Percentiles rank a stretch among this genome's conserved stretches.
phyloP scores from a whole-genome alignment of 2,888 invertebrate species.

The Anthophora plumipes region DNA sequence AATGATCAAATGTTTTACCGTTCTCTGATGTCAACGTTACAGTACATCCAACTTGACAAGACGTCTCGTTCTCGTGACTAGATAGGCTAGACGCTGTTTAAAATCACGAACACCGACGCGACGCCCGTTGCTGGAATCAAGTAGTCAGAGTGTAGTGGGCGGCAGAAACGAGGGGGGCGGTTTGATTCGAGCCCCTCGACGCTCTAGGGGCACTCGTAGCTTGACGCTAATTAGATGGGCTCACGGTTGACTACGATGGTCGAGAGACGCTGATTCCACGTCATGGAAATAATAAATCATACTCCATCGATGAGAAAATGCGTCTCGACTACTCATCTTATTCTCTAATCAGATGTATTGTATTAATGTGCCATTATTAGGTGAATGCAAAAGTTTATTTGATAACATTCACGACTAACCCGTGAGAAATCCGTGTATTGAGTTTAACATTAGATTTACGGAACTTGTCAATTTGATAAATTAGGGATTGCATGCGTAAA shows the following conservation, averaged over 20 bases:
- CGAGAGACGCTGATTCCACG: conserved; percentile 45
- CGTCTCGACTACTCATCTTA: background rate
- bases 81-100: conserved; percentile 40
- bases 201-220: conserved; percentile 55
- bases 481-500: too few species aligned
- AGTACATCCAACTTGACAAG: conserved; percentile 21
- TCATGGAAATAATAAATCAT: conserved; percentile 66
- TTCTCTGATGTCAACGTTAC: conserved; percentile 20
- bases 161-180: conserved; percentile 41
- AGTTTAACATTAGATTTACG: too few species aligned
- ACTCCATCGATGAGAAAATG: conserved; percentile 8
- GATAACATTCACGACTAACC: too few species aligned
- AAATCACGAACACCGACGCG: conserved; percentile 34
- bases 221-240: conserved; percentile 71
- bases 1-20: conserved; percentile 2
- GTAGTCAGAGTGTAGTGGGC: conserved; percentile 21
- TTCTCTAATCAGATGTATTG: background rate
- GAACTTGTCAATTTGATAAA: too few species aligned
- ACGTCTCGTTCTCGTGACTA: conserved; percentile 23
- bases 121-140: conserved; percentile 42
- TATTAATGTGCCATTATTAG: background rate
- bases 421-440: too few species aligned
- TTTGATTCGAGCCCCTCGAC: conserved; percentile 60
- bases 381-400: too few species aligned
- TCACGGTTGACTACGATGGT: conserved; percentile 60